These are phyloP conservation scores for Acrocephalus kingi DNA, from an alignment of 2,113 vertebrate species.

Conservation along the genomic window DNA sequence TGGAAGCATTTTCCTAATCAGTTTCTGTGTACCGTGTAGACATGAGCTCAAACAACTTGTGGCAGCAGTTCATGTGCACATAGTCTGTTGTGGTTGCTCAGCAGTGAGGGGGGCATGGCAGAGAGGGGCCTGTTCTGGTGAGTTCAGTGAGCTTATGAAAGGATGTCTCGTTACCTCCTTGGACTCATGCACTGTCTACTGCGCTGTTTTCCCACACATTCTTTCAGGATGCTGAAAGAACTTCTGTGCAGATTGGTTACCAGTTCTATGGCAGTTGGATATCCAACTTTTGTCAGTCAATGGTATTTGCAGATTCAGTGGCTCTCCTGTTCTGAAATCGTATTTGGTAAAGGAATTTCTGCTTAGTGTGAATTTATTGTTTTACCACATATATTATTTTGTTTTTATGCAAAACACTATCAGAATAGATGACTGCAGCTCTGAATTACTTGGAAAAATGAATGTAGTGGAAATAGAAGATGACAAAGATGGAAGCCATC, in stretches of 20 bases:
- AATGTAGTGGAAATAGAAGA: background rate
- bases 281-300: background rate
- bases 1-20: background rate
- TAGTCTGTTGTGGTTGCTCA: background rate
- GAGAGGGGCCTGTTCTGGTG: background rate
- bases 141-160: background rate
- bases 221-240: background rate
- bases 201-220: background rate
- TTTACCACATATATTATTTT: background rate
- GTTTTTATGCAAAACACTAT: background rate
- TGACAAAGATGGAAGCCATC: background rate
- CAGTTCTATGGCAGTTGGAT: background rate
- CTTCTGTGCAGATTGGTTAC: background rate
- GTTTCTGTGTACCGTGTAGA: background rate
- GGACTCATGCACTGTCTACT: background rate
- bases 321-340: background rate
- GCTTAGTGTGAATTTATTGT: background rate
- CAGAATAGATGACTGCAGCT: background rate
- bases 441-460: background rate
- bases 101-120: background rate
- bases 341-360: background rate
- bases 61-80: background rate
- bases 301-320: background rate
- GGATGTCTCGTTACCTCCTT: background rate
- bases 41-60: background rate